phyloP scores from a whole-genome alignment of 2,888 invertebrate species.

The Peribatodes rhomboidaria region DNA sequence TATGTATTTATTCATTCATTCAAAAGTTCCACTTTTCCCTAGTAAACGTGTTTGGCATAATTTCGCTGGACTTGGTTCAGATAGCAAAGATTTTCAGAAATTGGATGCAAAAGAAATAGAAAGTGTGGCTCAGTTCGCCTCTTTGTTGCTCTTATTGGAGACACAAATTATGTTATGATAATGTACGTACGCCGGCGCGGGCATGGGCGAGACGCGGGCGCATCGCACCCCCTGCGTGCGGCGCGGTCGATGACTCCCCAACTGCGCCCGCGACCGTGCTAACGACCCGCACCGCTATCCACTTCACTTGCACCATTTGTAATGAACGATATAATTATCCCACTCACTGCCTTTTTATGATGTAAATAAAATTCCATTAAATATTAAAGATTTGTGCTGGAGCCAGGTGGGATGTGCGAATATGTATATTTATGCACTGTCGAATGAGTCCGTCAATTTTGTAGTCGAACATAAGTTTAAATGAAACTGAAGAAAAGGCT shows the following conservation, averaged over 20 bases:
- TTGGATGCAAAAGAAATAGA: not conserved
- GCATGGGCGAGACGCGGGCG: conserved; percentile 51
- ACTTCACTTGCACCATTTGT: conserved; percentile 59
- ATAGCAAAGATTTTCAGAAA: not conserved
- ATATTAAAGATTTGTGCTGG: not conserved
- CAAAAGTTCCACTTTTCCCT: no score
- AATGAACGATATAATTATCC: conserved; percentile 14
- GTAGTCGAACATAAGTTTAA: no score
- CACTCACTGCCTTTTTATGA: not conserved
- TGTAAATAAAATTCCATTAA: not conserved
- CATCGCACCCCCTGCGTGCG: conserved; percentile 66
- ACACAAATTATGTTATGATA: conserved; percentile 5
- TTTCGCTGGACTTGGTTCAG: not conserved
- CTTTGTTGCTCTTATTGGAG: conserved; percentile 7
- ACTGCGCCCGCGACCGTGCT: conserved; percentile 64
- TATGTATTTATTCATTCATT: no score
- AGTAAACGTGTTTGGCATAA: not conserved
- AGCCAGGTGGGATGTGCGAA: not conserved
- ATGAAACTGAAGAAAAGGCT: no score
- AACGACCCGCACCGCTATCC: conserved; percentile 68
- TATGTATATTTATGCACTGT: not conserved
- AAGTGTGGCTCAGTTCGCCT: not conserved
- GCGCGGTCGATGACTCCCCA: conserved; percentile 79
- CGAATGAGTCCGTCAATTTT: not conserved
- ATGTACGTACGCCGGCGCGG: conserved; percentile 21